Percentiles rank a stretch among this genome's conserved stretches.
These are phyloP conservation scores for Capitella teleta DNA, from an alignment of 1,140 invertebrate genomes.

Conservation along the genomic window DNA sequence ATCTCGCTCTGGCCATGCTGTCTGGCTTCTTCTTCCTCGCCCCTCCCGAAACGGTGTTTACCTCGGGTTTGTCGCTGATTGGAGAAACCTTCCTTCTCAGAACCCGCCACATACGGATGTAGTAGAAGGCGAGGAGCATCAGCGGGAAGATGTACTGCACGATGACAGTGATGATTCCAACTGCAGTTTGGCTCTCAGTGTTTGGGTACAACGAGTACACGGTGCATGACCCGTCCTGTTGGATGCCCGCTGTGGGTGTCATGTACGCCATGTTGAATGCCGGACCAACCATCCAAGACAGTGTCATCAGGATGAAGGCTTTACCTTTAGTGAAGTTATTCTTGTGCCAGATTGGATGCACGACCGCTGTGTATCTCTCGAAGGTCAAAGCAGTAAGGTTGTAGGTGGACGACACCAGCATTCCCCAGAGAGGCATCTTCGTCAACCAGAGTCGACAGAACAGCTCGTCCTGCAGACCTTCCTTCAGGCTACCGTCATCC, in stretches of 20 bases:
- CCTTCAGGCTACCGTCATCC: background rate
- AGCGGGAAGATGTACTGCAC: slow-evolving; percentile 9
- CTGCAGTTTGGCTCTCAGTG: background rate
- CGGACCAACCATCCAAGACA: slow-evolving; percentile 1
- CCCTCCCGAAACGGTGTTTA: background rate
- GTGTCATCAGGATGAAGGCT: background rate
- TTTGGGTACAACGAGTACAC: slow-evolving; percentile 8
- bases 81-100: background rate
- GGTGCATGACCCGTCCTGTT: background rate
- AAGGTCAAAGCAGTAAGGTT: slow-evolving; percentile 5
- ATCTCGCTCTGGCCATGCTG: background rate
- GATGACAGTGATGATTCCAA: slow-evolving; percentile 10
- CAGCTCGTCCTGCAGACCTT: background rate
- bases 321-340: background rate
- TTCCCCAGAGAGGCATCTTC: slow-evolving; percentile 7
- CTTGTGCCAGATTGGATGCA: slow-evolving; percentile 10
- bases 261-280: slow-evolving; percentile 2
- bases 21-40: background rate
- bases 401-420: slow-evolving; percentile 10
- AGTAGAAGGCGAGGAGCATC: slow-evolving; percentile 2
- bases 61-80: background rate
- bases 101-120: slow-evolving; percentile 3
- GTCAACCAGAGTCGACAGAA: slow-evolving; percentile 10
- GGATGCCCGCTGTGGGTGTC: background rate
- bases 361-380: slow-evolving; percentile 12